These are phyloP conservation scores for Apus apus DNA, from an alignment of 2,113 vertebrate genomes.

Conservation along the genomic window DNA sequence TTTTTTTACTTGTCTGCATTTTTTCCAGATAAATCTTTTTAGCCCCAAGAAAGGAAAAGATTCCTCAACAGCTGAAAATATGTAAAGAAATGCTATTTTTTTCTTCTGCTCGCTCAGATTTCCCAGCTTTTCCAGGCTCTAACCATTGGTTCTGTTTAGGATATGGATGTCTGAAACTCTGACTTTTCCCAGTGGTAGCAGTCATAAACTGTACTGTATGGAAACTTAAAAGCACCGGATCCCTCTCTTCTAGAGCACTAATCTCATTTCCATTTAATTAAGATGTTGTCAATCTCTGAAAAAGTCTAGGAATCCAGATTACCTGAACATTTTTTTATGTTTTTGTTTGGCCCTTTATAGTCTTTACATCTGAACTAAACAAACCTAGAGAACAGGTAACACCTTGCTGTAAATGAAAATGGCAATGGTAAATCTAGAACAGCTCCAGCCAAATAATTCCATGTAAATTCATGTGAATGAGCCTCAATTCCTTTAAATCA, in stretches of 20 bases:
- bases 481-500: not conserved
- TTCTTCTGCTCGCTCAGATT: not conserved
- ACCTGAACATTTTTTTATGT: not conserved
- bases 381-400: not conserved
- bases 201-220: not conserved
- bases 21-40: not conserved
- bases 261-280: not conserved
- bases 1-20: not conserved
- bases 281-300: not conserved
- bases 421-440: not conserved
- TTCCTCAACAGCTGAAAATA: not conserved
- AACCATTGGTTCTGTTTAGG: not conserved
- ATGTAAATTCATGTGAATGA: not conserved
- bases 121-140: not conserved
- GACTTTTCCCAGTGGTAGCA: not conserved
- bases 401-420: not conserved
- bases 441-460: not conserved
- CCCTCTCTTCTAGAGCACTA: not conserved
- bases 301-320: not conserved
- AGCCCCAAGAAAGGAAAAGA: not conserved
- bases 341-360: not conserved
- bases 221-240: not conserved
- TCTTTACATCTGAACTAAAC: not conserved
- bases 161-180: not conserved
- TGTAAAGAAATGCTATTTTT: not conserved